These are phyloP conservation scores for Tricholaema leucomelas DNA, from an alignment of 2,113 vertebrate species.

Conservation along the genomic window DNA sequence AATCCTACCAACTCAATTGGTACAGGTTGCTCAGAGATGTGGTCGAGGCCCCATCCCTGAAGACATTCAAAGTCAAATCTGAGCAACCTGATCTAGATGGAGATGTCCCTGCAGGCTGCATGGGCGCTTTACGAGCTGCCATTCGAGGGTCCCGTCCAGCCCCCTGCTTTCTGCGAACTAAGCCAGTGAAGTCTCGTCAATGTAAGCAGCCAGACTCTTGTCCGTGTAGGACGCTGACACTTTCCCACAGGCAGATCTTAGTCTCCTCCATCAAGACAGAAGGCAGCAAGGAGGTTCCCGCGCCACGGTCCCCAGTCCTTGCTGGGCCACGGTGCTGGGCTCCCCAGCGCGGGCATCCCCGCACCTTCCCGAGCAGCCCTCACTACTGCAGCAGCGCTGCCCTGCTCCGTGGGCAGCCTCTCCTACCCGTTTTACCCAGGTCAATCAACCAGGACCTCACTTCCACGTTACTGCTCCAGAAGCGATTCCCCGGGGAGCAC, in stretches of 20 bases:
- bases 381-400: neutral
- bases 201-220: neutral
- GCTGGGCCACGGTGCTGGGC: neutral
- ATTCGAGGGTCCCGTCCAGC: no score
- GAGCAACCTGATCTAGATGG: no score
- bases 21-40: no score
- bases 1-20: neutral
- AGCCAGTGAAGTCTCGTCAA: neutral
- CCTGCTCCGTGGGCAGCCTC: neutral
- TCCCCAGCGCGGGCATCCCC: rapidly evolving
- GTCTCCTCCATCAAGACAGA: rapidly evolving
- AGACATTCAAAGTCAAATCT: no score
- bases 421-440: neutral
- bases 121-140: no score
- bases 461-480: neutral
- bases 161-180: no score
- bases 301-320: neutral
- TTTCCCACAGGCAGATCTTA: no score
- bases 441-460: neutral
- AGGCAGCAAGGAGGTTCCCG: neutral
- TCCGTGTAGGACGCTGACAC: neutral
- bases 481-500: neutral
- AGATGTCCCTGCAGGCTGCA: no score
- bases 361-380: rapidly evolving
- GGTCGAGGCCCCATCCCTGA: no score